These are phyloP conservation scores for Agriopis marginaria DNA, from an alignment of 2,888 invertebrate genomes.

Conservation along the genomic window DNA sequence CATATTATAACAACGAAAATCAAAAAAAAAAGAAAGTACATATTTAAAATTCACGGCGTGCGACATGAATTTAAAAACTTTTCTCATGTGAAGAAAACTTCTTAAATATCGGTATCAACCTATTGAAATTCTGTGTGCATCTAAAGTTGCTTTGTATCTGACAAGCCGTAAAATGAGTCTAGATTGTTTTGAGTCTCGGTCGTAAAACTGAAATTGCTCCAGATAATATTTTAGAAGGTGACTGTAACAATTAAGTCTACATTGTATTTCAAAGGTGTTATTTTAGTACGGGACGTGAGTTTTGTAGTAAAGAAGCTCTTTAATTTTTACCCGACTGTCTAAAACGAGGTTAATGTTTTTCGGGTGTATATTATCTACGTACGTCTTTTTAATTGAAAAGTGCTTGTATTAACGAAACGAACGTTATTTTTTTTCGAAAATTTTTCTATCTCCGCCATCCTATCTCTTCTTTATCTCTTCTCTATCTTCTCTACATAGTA, in stretches of 20 bases:
- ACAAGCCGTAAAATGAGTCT: slow-evolving; percentile 12
- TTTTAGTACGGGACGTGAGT: slow-evolving; percentile 24
- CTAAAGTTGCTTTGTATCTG: slow-evolving; percentile 14
- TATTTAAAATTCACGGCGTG: no score
- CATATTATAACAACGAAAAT: no score
- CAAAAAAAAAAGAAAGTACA: no score
- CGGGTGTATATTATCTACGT: neutral
- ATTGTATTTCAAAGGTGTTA: slow-evolving; percentile 21
- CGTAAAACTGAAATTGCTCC: slow-evolving; percentile 28
- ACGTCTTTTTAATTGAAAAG: no score
- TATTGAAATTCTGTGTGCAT: slow-evolving; percentile 18
- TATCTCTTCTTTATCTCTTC: no score
- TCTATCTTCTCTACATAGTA: no score
- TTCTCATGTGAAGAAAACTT: neutral
- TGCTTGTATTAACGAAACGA: no score
- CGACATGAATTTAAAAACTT: neutral
- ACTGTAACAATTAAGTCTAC: slow-evolving; percentile 18
- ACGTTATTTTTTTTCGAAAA: no score
- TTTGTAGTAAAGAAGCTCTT: slow-evolving; percentile 7
- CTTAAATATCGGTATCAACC: neutral
- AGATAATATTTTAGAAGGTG: slow-evolving; percentile 25
- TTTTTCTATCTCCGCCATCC: no score
- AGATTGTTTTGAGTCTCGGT: slow-evolving; percentile 19
- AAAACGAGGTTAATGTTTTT: neutral
- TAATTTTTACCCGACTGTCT: neutral